Evolutionary conservation across 2,113 vertebrate genomes (phyloP).

Genomic region (Campylorhamphus procurvoides): DNA sequence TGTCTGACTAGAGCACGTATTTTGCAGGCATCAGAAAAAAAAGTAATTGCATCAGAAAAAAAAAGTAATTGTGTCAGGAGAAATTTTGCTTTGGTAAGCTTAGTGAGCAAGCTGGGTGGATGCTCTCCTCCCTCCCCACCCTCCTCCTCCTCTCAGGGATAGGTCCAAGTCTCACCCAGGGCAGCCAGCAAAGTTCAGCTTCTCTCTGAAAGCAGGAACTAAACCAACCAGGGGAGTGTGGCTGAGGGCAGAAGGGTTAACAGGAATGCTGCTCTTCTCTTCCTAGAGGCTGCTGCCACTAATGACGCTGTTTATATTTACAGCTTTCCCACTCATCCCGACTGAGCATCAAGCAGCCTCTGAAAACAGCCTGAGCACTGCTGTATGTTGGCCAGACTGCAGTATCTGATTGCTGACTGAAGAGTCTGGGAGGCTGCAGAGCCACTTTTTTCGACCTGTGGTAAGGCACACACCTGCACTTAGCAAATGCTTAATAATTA

Average conservation of each 20-base stretch:
- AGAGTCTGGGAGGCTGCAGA: neutral
- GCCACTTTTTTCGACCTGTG: neutral
- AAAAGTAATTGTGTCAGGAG: neutral
- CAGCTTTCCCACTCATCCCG: conserved; percentile 12
- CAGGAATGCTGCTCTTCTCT: neutral
- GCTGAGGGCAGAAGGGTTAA: neutral
- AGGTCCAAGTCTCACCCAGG: neutral
- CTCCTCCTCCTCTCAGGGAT: conserved; percentile 1
- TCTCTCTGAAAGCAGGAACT: neutral
- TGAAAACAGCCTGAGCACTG: neutral
- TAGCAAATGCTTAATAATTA: neutral
- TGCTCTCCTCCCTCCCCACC: neutral
- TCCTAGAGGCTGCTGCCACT: conserved; percentile 22
- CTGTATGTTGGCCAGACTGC: neutral
- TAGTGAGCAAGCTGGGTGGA: neutral
- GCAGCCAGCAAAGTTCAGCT: neutral
- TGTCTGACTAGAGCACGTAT: accelerated
- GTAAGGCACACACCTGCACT: neutral
- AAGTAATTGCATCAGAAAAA: neutral
- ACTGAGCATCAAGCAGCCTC: neutral
- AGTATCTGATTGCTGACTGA: neutral
- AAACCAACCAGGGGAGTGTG: neutral
- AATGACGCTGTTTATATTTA: conserved; percentile 4
- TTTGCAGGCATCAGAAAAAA: neutral
- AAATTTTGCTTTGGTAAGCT: conserved; percentile 3